These are phyloP conservation scores for Pygmarrhopalites habei DNA, from an alignment of 1,140 invertebrate species.

Conservation along the genomic window DNA sequence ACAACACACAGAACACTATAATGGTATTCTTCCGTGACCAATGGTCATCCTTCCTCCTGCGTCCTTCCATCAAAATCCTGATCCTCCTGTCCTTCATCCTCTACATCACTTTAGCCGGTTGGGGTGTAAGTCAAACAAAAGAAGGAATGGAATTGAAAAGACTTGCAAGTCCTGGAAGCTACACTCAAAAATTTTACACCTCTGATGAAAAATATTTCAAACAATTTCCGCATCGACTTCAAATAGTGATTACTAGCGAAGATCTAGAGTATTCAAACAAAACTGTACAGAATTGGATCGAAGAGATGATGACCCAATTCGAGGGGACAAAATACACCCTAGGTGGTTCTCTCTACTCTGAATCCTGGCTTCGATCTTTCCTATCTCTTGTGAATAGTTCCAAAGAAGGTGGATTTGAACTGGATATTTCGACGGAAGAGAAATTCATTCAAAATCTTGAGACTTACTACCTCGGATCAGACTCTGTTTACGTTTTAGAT, in stretches of 20 bases:
- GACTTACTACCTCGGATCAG: conserved; percentile 66
- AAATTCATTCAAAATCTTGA: conserved; percentile 67
- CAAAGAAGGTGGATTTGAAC: conserved; percentile 59
- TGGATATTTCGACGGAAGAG: conserved; percentile 62
- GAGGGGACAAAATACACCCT: conserved; percentile 73
- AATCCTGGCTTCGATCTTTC: conserved; percentile 84
- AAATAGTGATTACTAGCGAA: conserved; percentile 78
- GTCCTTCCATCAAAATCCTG: conserved; percentile 62
- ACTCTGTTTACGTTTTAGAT: conserved; percentile 68
- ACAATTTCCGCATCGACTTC: conserved; percentile 83
- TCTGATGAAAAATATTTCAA: conserved; percentile 80
- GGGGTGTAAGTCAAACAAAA: conserved; percentile 76
- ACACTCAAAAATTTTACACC: conserved; percentile 83
- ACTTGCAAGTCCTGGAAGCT: conserved; percentile 77
- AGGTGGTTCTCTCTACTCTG: conserved; percentile 66
- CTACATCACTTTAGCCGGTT: conserved; percentile 77
- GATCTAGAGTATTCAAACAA: conserved; percentile 79
- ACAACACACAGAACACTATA: conserved; percentile 76
- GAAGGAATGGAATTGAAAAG: conserved; percentile 82
- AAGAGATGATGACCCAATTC: conserved; percentile 66
- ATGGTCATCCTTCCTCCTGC: conserved; percentile 67
- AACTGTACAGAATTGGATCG: conserved; percentile 65
- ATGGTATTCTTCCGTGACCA: conserved; percentile 85
- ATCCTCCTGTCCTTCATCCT: conserved; percentile 55
- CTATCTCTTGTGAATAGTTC: conserved; percentile 67